These are phyloP conservation scores for Harpalus rubripes DNA, from an alignment of 2,888 invertebrate species.

Conservation along the genomic window DNA sequence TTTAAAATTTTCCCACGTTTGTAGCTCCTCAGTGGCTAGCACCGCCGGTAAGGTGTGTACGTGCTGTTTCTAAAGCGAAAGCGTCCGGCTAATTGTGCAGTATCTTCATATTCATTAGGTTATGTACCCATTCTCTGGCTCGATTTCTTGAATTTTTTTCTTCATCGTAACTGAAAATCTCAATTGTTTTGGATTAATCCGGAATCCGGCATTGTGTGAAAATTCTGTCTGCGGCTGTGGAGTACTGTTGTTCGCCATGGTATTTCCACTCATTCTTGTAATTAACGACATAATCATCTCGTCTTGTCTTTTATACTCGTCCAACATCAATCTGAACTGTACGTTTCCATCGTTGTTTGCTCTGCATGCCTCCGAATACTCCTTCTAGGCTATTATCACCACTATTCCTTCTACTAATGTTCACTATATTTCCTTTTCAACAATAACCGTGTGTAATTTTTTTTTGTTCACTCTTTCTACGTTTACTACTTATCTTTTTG, in stretches of 20 bases:
- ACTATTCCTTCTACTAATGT: neutral
- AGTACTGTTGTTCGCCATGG: neutral
- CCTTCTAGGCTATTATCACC: neutral
- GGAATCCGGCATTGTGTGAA: neutral
- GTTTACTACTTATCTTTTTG: too few relatives aligned
- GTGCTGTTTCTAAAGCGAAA: neutral
- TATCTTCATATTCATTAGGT: neutral
- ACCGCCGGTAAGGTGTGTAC: neutral
- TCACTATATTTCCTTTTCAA: too few relatives aligned
- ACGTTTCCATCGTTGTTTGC: conserved; percentile 13
- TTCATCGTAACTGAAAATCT: neutral
- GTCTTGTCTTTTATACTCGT: neutral
- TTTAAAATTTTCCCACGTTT: too few relatives aligned
- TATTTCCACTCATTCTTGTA: neutral
- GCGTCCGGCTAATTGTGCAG: neutral
- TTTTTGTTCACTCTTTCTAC: too few relatives aligned
- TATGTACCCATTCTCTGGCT: neutral
- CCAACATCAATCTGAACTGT: neutral
- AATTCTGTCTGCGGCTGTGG: neutral
- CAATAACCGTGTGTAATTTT: too few relatives aligned
- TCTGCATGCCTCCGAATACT: neutral
- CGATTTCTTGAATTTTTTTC: neutral
- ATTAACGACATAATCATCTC: neutral
- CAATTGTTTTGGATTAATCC: neutral
- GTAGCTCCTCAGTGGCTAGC: neutral